phyloP scores from a whole-genome alignment of 53 echinoderm and acorn worm species.

The Crossaster papposus region DNA sequence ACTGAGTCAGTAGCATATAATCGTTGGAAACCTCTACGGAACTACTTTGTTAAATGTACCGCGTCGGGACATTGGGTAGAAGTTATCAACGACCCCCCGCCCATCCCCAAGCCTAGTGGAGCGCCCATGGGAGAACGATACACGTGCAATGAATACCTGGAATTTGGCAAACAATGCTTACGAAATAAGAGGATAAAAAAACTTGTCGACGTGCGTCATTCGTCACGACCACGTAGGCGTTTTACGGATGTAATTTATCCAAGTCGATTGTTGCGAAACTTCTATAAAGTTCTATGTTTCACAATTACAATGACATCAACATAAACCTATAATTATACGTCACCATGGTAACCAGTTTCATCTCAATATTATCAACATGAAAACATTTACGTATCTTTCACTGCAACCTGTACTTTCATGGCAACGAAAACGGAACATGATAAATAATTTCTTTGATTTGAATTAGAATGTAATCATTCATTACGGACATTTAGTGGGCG shows the following conservation, averaged over 20 bases:
- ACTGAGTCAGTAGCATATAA: constrained; percentile 36
- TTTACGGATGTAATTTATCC: constrained; percentile 10
- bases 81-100: background rate
- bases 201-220: background rate
- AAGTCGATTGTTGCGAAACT: constrained; percentile 9
- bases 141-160: constrained; percentile 25
- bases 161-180: background rate
- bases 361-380: too few relatives aligned
- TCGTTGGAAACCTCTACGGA: constrained; percentile 24
- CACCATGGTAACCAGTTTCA: too few relatives aligned
- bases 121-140: background rate
- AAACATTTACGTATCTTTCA: too few relatives aligned
- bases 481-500: too few relatives aligned
- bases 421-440: too few relatives aligned
- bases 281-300: background rate
- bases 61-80: background rate
- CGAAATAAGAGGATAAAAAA: constrained; percentile 11
- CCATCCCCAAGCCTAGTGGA: background rate
- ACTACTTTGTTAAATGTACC: constrained; percentile 45
- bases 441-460: too few relatives aligned
- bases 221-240: background rate
- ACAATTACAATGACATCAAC: background rate
- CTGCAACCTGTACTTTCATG: too few relatives aligned
- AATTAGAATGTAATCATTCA: too few relatives aligned
- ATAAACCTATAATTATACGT: too few relatives aligned